Evolutionary conservation across 2,797 vertebrate species (phyloP).

Genomic region (Lerista edwardsae): DNA sequence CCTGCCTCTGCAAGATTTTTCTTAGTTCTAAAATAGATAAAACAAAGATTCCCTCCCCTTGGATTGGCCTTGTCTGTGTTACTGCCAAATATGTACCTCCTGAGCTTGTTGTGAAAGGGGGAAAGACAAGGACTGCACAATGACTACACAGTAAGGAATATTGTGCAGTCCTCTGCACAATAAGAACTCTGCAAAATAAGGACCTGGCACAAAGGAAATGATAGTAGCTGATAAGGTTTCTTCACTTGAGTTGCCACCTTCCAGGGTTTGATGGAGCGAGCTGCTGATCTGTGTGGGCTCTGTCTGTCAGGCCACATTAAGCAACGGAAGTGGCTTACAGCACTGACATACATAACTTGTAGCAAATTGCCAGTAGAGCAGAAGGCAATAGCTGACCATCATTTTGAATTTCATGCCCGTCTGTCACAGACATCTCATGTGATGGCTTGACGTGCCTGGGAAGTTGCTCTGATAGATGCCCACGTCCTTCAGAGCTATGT

Average conservation of each 20-base stretch:
- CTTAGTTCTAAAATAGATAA: too few species aligned
- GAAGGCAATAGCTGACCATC: slow-evolving; percentile 63
- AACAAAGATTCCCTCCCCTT: too few species aligned
- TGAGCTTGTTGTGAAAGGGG: too few species aligned
- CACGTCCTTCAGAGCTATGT: slow-evolving; percentile 26
- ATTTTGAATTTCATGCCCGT: slow-evolving; percentile 64
- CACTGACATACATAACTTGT: slow-evolving; percentile 32
- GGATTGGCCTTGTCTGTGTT: too few species aligned
- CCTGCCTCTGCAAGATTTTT: too few species aligned
- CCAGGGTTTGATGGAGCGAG: neutral
- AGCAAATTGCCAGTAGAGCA: slow-evolving; percentile 56
- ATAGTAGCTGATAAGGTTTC: neutral
- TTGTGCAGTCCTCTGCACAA: too few species aligned
- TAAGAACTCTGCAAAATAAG: neutral
- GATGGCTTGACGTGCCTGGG: slow-evolving; percentile 40
- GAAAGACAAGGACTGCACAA: too few species aligned
- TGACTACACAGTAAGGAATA: too few species aligned
- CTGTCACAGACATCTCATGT: slow-evolving; percentile 40
- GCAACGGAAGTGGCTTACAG: slow-evolving; percentile 49
- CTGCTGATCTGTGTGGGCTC: neutral
- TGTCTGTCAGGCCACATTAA: slow-evolving; percentile 62
- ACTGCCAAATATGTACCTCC: too few species aligned
- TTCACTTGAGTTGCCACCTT: neutral
- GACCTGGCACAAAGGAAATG: neutral
- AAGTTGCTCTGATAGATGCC: slow-evolving; percentile 54